Percentiles rank a stretch among this genome's conserved stretches.
phyloP scores from a whole-genome alignment of 2,113 vertebrate species.

The Raja brachyura region DNA sequence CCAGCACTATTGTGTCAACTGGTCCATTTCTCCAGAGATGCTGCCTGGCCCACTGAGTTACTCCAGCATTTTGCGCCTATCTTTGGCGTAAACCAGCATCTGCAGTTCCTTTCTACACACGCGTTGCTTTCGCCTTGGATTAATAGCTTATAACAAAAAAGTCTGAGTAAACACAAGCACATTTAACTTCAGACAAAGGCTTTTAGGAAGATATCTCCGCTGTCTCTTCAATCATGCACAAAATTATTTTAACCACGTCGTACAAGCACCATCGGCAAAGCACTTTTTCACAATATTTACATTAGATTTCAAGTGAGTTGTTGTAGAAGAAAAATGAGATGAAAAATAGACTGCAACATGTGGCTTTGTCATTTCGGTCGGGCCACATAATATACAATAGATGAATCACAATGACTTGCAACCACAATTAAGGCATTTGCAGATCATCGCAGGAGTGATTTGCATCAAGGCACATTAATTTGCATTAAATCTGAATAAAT shows the following conservation, averaged over 20 bases:
- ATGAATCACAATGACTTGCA: neutral
- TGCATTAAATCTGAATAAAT: neutral
- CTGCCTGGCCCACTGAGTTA: too few species aligned
- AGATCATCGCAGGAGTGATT: neutral
- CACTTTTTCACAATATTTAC: neutral
- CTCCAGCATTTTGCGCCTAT: too few species aligned
- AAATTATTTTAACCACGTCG: neutral
- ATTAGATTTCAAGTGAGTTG: neutral
- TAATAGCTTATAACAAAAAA: too few species aligned
- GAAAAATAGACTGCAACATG: neutral
- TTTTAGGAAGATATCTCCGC: neutral
- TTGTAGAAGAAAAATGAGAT: neutral
- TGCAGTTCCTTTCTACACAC: too few species aligned
- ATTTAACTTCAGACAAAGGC: neutral
- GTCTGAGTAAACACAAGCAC: too few species aligned
- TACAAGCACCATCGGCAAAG: neutral
- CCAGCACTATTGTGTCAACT: too few species aligned
- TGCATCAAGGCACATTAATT: neutral
- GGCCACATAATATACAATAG: too few species aligned
- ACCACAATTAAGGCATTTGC: neutral
- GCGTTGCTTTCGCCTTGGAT: too few species aligned
- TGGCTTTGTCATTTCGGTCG: neutral
- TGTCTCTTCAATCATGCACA: neutral
- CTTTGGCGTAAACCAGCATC: too few species aligned
- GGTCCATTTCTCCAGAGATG: too few species aligned